Percentiles rank a stretch among this genome's conserved stretches.
Conservation (phyloP, 1,140 invertebrate genomes). For the Meloidogyne exigua region DNA sequence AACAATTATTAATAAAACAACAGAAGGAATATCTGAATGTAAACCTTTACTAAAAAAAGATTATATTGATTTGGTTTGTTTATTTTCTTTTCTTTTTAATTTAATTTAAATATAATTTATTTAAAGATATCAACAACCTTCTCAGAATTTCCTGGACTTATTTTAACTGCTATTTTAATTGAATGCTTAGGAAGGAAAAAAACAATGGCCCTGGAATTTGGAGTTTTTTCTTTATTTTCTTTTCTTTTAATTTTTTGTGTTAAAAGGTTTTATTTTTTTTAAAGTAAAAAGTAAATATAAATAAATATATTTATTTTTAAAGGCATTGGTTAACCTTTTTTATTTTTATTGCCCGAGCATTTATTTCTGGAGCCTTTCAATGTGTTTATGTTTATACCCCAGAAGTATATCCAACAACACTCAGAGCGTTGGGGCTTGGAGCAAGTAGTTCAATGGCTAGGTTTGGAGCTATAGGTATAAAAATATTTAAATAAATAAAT, state of each 20-base stretch:
- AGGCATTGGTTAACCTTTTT: constrained; percentile 80
- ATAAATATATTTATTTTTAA: constrained; percentile 49
- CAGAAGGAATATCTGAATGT: constrained; percentile 70
- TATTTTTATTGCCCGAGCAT: constrained; percentile 82
- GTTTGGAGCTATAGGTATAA: constrained; percentile 76
- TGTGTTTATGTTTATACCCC: constrained; percentile 92
- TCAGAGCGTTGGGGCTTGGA: constrained; percentile 81
- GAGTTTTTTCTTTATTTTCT: constrained; percentile 79
- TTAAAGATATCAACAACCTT: constrained; percentile 80
- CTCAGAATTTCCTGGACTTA: constrained; percentile 85
- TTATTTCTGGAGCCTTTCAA: constrained; percentile 89
- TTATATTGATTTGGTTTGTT: constrained; percentile 76
- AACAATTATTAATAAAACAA: constrained; percentile 69
- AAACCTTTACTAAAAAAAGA: constrained; percentile 76
- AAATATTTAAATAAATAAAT: neutral
- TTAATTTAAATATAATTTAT: neutral
- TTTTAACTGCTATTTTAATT: constrained; percentile 81
- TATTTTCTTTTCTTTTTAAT: neutral
- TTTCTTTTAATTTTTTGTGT: constrained; percentile 77
- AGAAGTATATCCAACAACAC: constrained; percentile 85
- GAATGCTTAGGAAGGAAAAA: constrained; percentile 84
- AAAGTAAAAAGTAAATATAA: constrained; percentile 1
- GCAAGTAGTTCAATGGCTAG: constrained; percentile 84
- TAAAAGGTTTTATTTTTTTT: constrained; percentile 70
- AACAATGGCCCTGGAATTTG: constrained; percentile 89